Conservation (phyloP, 1,140 invertebrate genomes). For the Varroa destructor region DNA sequence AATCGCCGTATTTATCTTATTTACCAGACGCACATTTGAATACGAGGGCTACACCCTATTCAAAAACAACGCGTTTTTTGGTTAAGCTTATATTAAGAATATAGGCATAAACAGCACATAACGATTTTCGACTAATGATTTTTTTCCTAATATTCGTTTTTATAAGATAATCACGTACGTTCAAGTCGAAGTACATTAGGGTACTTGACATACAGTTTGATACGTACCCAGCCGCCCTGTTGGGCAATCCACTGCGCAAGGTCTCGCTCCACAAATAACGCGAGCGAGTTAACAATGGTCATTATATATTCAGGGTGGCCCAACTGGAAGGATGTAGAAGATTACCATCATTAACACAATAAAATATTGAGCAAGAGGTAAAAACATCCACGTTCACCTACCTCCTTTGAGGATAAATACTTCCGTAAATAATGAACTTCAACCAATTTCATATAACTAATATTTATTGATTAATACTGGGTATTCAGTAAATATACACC, state of each 20-base stretch:
- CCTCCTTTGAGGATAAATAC: neutral
- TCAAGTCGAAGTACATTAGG: too few relatives aligned
- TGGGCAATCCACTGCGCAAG: conserved; percentile 54
- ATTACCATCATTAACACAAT: neutral
- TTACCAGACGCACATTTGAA: too few relatives aligned
- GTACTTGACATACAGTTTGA: too few relatives aligned
- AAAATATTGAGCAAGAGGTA: conserved; percentile 12
- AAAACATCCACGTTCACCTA: neutral
- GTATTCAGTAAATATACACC: too few relatives aligned
- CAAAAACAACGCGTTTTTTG: too few relatives aligned
- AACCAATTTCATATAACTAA: neutral
- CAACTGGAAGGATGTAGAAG: conserved; percentile 19
- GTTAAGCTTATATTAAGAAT: too few relatives aligned
- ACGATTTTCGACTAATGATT: too few relatives aligned
- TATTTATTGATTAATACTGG: neutral
- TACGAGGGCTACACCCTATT: too few relatives aligned
- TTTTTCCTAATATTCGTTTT: too few relatives aligned
- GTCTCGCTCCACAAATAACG: conserved; percentile 51
- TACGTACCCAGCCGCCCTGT: conserved; percentile 56
- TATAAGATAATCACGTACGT: too few relatives aligned
- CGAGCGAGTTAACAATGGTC: conserved; percentile 49
- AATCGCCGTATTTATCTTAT: too few relatives aligned
- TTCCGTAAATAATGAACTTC: neutral
- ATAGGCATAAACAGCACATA: too few relatives aligned
- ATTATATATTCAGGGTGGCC: conserved; percentile 47